phyloP scores from a whole-genome alignment of 2,113 vertebrate genomes.

The Trogon surrucura region DNA sequence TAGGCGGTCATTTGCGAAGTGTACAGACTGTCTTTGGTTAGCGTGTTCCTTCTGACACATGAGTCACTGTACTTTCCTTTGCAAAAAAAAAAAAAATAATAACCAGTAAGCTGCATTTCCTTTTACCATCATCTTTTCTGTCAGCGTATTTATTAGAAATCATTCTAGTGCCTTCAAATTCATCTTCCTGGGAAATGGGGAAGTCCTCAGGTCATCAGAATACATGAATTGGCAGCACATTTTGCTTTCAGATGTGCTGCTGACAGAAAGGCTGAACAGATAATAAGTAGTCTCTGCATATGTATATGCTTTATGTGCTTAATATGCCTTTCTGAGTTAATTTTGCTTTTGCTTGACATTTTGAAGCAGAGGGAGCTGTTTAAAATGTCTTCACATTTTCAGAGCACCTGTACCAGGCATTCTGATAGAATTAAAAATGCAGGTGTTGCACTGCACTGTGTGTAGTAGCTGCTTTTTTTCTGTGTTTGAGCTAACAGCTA shows the following conservation, averaged over 20 bases:
- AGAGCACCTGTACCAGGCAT: not conserved
- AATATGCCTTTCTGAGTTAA: not conserved
- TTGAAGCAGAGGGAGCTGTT: not conserved
- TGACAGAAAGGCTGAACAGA: slow-evolving; percentile 20
- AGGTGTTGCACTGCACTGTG: not conserved
- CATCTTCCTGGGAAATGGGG: slow-evolving; percentile 32
- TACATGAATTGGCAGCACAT: slow-evolving; percentile 8
- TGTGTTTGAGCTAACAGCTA: not conserved
- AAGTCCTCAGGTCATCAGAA: slow-evolving; percentile 35
- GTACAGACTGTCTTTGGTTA: not conserved
- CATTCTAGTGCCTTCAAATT: not conserved
- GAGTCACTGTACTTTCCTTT: slow-evolving; percentile 57
- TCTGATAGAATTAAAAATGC: not conserved
- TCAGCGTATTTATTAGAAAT: slow-evolving; percentile 39
- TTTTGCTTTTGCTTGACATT: not conserved
- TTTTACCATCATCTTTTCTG: slow-evolving; percentile 25
- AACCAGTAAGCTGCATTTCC: not conserved
- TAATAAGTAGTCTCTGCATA: not conserved
- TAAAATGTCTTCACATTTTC: not conserved
- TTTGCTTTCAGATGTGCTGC: slow-evolving; percentile 28
- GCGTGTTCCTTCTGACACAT: not conserved
- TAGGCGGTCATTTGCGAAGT: not conserved
- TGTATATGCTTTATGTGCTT: not conserved
- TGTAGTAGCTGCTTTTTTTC: not conserved
- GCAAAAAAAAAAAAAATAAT: not conserved